These are phyloP conservation scores for Chrysopilus asiliformis DNA, from an alignment of 2,888 invertebrate species.

Conservation along the genomic window DNA sequence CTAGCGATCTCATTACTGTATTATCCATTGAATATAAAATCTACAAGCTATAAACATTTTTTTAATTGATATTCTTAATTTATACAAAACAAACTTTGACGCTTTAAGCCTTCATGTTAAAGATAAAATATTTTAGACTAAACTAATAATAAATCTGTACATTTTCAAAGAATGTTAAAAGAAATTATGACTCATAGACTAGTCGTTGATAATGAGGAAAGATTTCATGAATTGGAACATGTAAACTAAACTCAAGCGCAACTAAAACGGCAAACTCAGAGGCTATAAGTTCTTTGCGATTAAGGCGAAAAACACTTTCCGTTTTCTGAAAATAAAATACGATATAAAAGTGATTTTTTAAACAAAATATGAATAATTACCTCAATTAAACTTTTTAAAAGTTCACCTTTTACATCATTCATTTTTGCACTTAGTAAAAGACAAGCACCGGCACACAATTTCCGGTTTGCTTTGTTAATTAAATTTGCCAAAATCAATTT, in stretches of 20 bases:
- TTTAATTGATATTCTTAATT: too few species aligned
- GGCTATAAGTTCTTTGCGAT: conserved; percentile 76
- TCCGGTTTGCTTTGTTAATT: conserved; percentile 90
- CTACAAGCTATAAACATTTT: too few species aligned
- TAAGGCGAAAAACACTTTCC: conserved; percentile 79
- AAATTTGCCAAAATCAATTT: conserved; percentile 82
- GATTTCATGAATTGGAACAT: conserved; percentile 82
- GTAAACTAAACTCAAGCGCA: conserved; percentile 86
- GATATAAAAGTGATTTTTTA: not conserved
- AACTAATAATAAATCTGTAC: not conserved
- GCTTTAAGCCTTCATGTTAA: too few species aligned
- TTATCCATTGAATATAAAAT: too few species aligned
- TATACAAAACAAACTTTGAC: too few species aligned
- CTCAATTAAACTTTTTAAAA: conserved; percentile 76
- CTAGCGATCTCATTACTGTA: too few species aligned
- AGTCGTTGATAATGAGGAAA: conserved; percentile 91
- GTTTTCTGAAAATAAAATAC: conserved; percentile 51
- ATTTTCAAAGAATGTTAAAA: not conserved
- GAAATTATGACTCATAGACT: conserved; percentile 75
- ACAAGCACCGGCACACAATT: conserved; percentile 90
- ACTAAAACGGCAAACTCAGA: conserved; percentile 92
- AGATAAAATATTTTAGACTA: too few species aligned
- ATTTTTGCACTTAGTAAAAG: conserved; percentile 88
- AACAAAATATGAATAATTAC: conserved; percentile 36
- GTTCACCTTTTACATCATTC: conserved; percentile 89